Evolutionary conservation across 2,113 vertebrate genomes (phyloP).

Genomic region (Tupaia tana): DNA sequence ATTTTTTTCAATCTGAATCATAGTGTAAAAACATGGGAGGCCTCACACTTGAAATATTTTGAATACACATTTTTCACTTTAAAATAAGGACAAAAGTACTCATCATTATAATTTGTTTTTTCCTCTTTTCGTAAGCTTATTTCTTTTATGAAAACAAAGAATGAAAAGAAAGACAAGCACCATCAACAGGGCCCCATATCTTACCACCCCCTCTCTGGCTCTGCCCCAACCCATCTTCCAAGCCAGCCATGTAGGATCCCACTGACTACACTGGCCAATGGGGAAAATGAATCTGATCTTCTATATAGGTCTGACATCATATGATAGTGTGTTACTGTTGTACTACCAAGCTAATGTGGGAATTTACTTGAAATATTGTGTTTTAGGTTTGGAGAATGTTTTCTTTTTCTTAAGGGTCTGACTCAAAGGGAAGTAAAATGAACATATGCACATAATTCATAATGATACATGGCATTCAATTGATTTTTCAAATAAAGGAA

Average conservation of each 20-base stretch:
- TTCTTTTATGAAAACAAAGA: too few relatives aligned
- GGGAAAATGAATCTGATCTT: too few relatives aligned
- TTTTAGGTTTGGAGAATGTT: background rate
- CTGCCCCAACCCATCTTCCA: too few relatives aligned
- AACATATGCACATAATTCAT: background rate
- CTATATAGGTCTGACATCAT: too few relatives aligned
- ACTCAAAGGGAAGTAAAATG: background rate
- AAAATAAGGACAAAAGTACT: background rate
- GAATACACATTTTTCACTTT: background rate
- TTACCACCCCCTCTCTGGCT: too few relatives aligned
- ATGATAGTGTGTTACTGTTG: too few relatives aligned
- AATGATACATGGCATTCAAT: background rate
- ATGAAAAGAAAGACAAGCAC: too few relatives aligned
- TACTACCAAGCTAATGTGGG: background rate
- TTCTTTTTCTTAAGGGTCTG: constrained; percentile 1
- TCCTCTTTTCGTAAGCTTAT: too few relatives aligned
- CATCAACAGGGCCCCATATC: too few relatives aligned
- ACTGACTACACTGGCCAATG: too few relatives aligned
- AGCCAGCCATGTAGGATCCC: too few relatives aligned
- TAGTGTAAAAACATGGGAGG: background rate
- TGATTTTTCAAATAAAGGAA: background rate
- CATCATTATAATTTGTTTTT: background rate
- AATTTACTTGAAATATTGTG: constrained; percentile 8
- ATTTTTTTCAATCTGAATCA: constrained; percentile 51
- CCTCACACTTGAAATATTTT: background rate